Evolutionary conservation across 2,113 vertebrate species (phyloP).

Genomic region (Hydrolagus affinis): DNA sequence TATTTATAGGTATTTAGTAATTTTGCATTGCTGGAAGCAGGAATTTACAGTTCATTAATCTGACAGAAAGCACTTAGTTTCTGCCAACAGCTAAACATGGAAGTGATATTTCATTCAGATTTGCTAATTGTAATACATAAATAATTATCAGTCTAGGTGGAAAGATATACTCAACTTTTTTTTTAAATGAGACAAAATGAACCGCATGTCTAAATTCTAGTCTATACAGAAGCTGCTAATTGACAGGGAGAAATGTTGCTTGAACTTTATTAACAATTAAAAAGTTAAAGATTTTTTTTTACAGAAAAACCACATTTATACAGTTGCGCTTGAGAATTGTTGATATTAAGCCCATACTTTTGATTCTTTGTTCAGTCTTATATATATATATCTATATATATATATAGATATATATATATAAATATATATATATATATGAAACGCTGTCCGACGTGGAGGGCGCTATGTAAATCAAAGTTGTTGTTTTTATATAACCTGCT

Average conservation of each 20-base stretch:
- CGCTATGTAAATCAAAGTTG: too few relatives aligned
- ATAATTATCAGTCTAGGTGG: background rate
- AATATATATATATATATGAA: too few relatives aligned
- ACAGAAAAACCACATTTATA: too few relatives aligned
- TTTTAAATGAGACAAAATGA: background rate
- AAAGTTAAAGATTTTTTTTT: background rate
- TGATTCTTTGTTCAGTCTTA: too few relatives aligned
- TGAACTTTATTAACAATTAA: background rate
- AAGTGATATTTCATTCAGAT: background rate
- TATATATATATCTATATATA: too few relatives aligned
- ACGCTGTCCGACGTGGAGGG: too few relatives aligned
- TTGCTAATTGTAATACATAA: slow-evolving; percentile 12
- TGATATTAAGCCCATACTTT: too few relatives aligned
- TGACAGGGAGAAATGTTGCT: background rate
- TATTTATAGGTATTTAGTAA: background rate
- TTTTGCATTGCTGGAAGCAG: background rate
- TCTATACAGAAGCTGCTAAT: slow-evolving; percentile 2
- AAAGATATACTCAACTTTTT: background rate
- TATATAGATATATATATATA: too few relatives aligned
- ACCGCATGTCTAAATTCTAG: background rate
- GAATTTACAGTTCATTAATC: slow-evolving; percentile 4
- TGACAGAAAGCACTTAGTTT: slow-evolving; percentile 13
- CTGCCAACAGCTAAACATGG: background rate
- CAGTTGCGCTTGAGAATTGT: too few relatives aligned
- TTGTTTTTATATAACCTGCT: too few relatives aligned